These are phyloP conservation scores for Cyprinus carpio DNA, from an alignment of 2,113 vertebrate species.

Conservation along the genomic window DNA sequence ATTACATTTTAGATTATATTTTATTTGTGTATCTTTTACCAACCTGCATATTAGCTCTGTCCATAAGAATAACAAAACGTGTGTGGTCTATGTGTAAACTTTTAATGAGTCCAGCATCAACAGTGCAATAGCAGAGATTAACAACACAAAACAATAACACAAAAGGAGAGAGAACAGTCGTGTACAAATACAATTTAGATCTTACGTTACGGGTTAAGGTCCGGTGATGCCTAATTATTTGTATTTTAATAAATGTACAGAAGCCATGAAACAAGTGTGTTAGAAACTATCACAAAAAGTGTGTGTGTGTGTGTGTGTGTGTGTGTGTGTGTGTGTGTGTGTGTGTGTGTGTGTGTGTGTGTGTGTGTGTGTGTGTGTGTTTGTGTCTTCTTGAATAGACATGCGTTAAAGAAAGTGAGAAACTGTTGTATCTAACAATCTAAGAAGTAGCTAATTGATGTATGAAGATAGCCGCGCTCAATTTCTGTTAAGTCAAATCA, in stretches of 20 bases:
- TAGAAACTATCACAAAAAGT: neutral
- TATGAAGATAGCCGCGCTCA: slow-evolving; percentile 33
- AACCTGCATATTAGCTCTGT: neutral
- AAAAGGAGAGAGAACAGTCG: slow-evolving; percentile 13
- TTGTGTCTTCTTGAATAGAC: neutral
- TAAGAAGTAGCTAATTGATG: neutral
- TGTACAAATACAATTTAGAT: slow-evolving; percentile 16
- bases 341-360: neutral
- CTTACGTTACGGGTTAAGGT: neutral
- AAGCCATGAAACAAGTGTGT: neutral
- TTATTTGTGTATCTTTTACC: neutral
- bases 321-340: neutral
- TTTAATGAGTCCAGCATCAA: slow-evolving; percentile 74
- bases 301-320: neutral
- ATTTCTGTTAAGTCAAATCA: slow-evolving; percentile 25
- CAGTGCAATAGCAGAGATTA: slow-evolving; percentile 63
- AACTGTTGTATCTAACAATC: neutral
- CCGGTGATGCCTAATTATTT: too few species aligned
- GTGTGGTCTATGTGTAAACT: slow-evolving; percentile 62
- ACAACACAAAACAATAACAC: slow-evolving; percentile 49
- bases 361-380: neutral
- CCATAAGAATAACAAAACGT: slow-evolving; percentile 33
- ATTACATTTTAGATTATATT: neutral
- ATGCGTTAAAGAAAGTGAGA: slow-evolving; percentile 1
- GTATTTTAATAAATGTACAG: neutral